Evolutionary conservation across 2,888 invertebrate genomes (phyloP).

Genomic region (Thecocarcelia acutangulata): DNA sequence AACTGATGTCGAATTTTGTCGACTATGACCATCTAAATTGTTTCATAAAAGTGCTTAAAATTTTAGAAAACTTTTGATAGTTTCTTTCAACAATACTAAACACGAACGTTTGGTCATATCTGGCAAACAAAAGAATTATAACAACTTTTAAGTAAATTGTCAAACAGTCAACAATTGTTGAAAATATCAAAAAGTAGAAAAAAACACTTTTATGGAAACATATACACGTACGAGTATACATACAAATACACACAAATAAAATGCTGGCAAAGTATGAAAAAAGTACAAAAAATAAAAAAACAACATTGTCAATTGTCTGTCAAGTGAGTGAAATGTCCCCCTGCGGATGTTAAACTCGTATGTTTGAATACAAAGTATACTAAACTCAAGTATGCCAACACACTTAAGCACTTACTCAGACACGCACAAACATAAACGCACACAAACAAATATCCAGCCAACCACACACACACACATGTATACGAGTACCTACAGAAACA

Average conservation of each 20-base stretch:
- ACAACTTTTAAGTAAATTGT: constrained; percentile 54
- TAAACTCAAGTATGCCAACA: constrained; percentile 43
- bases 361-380: constrained; percentile 40
- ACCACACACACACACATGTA: neutral
- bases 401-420: constrained; percentile 27
- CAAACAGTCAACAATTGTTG: constrained; percentile 53
- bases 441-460: neutral
- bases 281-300: neutral
- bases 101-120: no score
- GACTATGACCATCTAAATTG: neutral
- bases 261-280: constrained; percentile 18
- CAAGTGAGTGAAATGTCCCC: constrained; percentile 65
- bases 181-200: constrained; percentile 29
- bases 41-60: neutral
- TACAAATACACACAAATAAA: constrained; percentile 3
- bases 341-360: constrained; percentile 59
- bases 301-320: constrained; percentile 61
- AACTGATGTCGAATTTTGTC: no score
- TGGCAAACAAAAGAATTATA: constrained; percentile 6
- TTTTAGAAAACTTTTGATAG: neutral
- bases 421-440: neutral
- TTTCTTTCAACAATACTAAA: neutral
- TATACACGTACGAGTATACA: neutral
- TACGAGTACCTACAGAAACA: neutral
- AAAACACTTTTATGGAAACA: constrained; percentile 4